Evolutionary conservation across 2,113 vertebrate genomes (phyloP), one percentile per base, ranked within the genome.

Genomic region (Chloebia gouldiae): DNA sequence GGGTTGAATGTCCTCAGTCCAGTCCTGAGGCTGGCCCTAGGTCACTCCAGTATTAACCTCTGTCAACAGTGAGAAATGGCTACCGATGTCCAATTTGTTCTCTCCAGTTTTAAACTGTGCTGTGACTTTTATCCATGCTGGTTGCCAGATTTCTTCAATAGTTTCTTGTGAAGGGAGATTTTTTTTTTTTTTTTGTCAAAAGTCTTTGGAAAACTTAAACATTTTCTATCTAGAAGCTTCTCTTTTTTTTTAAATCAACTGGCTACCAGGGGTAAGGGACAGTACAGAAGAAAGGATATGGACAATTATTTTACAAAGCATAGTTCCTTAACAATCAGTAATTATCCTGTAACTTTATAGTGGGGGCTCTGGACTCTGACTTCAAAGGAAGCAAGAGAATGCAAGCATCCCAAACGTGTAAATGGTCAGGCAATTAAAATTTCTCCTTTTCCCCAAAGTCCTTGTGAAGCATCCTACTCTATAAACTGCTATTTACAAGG

Each of bases 21-120:
- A 47, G 37, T 63, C 64, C 60, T 73, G 21, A 66, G 35, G 33
- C 49, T 92, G 20, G 19, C 72, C 56, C 83, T 51, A 51, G 64
- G 69, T 80, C 69, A 64, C 65, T 53, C 10, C 27, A 51, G 27
- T 71, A 86, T 88, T 96, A 94, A 93, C 80, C 64, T 91, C 77
- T 95, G 77, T 91, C 83, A 93, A 25, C 19, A 75, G 47, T 92
- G 76, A 97, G 76, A 84, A 94, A 93, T 81, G 54, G 60, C 60
- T 40, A 24, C 65, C 86, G 68, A 63, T 17, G 11, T 68, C 65
- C 61, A 45, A 30, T 81, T 89, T 49, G 79, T 5, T 69, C 49
- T 80, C 25, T 92, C 9, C 28, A 37, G 21, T 76, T 87, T 91
- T 85, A 88, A 92, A 59, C 23, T 27, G 18, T 84, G 40, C 44